Evolutionary conservation across 2,888 invertebrate genomes (phyloP).

Genomic region (Malacosoma neustria): DNA sequence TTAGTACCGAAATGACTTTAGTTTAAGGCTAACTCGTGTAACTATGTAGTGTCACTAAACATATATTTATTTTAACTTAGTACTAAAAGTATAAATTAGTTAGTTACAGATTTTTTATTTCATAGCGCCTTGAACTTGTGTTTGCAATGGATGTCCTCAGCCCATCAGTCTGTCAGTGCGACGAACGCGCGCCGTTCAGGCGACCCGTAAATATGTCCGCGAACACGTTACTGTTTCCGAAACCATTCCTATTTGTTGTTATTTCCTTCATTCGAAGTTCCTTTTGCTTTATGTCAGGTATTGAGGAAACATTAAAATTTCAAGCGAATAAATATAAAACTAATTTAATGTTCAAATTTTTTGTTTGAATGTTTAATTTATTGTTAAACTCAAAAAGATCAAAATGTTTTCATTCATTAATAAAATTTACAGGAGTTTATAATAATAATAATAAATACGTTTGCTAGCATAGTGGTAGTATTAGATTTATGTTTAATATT

Average conservation of each 20-base stretch:
- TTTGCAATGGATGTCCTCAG: constrained; percentile 31
- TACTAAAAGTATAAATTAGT: too few relatives aligned
- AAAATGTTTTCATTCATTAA: too few relatives aligned
- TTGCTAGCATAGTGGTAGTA: too few relatives aligned
- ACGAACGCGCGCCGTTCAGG: constrained; percentile 16
- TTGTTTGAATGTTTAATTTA: too few relatives aligned
- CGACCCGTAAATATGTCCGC: constrained; percentile 56
- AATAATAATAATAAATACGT: too few relatives aligned
- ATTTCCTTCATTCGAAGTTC: constrained; percentile 31
- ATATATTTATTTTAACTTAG: too few relatives aligned
- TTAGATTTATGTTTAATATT: too few relatives aligned
- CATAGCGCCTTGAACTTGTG: constrained; percentile 1
- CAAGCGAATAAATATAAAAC: background rate
- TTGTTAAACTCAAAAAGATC: background rate
- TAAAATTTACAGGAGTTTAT: too few relatives aligned
- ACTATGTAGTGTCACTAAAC: too few relatives aligned
- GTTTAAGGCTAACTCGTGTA: too few relatives aligned
- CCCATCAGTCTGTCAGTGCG: constrained; percentile 47
- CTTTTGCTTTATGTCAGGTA: constrained; percentile 22
- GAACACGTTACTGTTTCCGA: constrained; percentile 55
- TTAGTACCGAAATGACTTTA: too few relatives aligned
- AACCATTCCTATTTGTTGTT: constrained; percentile 50
- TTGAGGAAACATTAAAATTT: constrained; percentile 30
- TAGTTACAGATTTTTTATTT: background rate
- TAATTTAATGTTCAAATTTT: too few relatives aligned